Evolutionary conservation across 2,888 invertebrate genomes (phyloP).

Genomic region (Diplazon laetatorius): DNA sequence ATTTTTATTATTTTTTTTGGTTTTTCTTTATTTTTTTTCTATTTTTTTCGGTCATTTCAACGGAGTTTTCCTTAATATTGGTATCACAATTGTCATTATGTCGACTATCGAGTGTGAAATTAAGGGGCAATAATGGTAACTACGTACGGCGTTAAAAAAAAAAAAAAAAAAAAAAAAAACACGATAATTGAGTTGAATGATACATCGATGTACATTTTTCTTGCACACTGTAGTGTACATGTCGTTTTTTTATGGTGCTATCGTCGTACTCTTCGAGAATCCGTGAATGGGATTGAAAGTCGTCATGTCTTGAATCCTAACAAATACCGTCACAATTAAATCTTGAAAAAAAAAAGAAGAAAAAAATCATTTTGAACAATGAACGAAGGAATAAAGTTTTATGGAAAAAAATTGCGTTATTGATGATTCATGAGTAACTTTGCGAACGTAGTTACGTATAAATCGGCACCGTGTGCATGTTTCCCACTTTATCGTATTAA

Average conservation of each 20-base stretch:
- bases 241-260: background rate
- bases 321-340: too few species aligned
- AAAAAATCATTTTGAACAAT: background rate
- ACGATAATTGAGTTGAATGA: background rate
- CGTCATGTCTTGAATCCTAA: too few species aligned
- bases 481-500: too few species aligned
- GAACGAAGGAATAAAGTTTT: background rate
- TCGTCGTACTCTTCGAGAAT: background rate
- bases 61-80: constrained; percentile 8
- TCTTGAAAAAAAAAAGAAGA: too few species aligned
- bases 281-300: background rate
- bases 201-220: background rate
- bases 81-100: constrained; percentile 22
- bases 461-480: background rate
- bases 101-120: constrained; percentile 10
- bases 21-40: background rate
- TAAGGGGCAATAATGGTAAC: background rate
- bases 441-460: background rate
- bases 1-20: background rate
- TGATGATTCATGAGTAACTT: too few species aligned
- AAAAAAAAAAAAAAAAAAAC: background rate
- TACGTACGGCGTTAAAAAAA: background rate
- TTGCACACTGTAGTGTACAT: background rate
- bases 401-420: background rate
- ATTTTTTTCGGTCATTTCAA: background rate